Evolutionary conservation across 2,797 vertebrate genomes (phyloP), one percentile per base, ranked within the genome.

Genomic region (Margarornis squamiger): DNA sequence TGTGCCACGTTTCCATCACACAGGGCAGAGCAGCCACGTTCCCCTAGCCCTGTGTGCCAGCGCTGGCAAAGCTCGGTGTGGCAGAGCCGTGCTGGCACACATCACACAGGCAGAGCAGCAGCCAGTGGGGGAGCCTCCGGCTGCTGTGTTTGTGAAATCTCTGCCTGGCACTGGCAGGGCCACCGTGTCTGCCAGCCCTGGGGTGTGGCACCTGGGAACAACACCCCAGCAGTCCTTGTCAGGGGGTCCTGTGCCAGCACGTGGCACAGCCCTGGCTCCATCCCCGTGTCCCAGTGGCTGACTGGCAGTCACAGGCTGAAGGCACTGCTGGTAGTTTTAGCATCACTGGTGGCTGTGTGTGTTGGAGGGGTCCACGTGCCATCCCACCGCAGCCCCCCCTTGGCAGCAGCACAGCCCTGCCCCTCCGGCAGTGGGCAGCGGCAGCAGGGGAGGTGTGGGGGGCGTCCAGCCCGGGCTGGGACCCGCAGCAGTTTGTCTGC

Each of bases 401-500:
- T 6, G 65, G 23, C 2, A 1, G 46, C 45, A 34, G 43, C 48
- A 1, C 3, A 4, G 17, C n/a, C 32, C 68, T 63, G 63, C 34
- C 57, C 4, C 1, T 12, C 45, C 18, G 45, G 19, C 6, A 27
- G 9, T 23, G 0, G 2, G 85, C 38, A 6, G 17, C 4, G 8
- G 59, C 36, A 26, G 80, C 65, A 2, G 57, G 10, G 58, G 43
- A 15, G 45, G 5, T 7, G 59, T 55, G 0, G 0, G 57, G 4
- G 29, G 29, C 1, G 16, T 20, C 30, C 48, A 26, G 34, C 58
- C 58, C 0, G 7, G 38, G 7, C 32, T 2, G 29, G 74, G 45
- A 14, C 12, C 18, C 0, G 2, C 0, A 1, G 78, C 0, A 27
- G 10, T 21, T 14, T 10, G 48, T 15, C 32, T 9, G 0, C 52